Evolutionary conservation across 92 coral and sea anemone genomes (phyloP), one percentile per base, ranked within the genome.

Genomic region (Parazoanthus swiftii): DNA sequence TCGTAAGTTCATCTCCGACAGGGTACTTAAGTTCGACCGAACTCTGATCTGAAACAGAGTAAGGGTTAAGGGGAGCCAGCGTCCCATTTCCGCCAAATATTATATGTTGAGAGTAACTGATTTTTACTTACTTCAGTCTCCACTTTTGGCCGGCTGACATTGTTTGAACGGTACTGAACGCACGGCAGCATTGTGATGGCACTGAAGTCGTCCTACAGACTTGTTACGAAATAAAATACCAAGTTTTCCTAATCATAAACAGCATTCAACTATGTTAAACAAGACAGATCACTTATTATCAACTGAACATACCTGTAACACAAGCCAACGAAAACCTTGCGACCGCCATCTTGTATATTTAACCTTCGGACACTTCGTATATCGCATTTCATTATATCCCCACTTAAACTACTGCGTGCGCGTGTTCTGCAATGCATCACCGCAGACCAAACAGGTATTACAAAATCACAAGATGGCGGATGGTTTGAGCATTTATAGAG

Each of bases 401-500:
- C 5, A 70, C 75, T 21, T n/a, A n/a, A 80, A 84, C 42, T 36
- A 46, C 7, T 63, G 83, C 33, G 10, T 73, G 63, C 84, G 87
- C 91, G 80, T 82, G 6, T 35, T 25, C 18, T 81, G 3, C 43
- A 25, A 58, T 48, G 29, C 16, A 3, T 9, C 66, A 46, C 88
- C 92, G 92, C 92, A 81, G 38, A 72, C 59, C 36, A 23, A 59
- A 2, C 50, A 1, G 65, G 46, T 71, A 38, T 79, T 44, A 85
- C 68, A 88, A 37, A 90, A 76, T 89, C 76, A 38, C 90, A 94
- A 94, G 85, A 96, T 96, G 99, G 99, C 94, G 90, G 98, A 92
- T 44, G 83, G 78, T 18, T 80, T 88, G 59, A 70, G 87, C 79
- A 92, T 96, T 18, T 96, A 96, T 85, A 91, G 92, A 79, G 89